These are phyloP conservation scores for Torymus auratus DNA, from an alignment of 2,888 invertebrate genomes.

Conservation along the genomic window DNA sequence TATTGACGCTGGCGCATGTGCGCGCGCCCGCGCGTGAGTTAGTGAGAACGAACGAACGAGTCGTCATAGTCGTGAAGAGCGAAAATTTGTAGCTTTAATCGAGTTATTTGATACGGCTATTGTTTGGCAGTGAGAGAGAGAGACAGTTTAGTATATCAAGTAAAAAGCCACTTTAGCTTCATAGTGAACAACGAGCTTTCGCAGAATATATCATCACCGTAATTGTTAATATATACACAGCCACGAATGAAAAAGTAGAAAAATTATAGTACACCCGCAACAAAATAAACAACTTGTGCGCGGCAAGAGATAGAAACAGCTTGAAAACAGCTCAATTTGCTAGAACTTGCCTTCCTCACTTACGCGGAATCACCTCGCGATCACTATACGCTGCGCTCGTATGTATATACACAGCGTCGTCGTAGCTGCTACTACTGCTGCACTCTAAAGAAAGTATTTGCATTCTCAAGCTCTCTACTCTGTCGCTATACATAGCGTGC, in stretches of 20 bases:
- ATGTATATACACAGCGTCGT: too few species aligned
- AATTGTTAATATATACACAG: too few species aligned
- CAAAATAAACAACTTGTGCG: neutral
- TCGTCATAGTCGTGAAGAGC: neutral
- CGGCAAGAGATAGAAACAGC: neutral
- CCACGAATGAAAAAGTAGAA: too few species aligned
- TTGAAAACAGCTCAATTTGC: slow-evolving; percentile 2
- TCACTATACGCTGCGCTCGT: too few species aligned
- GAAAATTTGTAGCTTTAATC: slow-evolving; percentile 12
- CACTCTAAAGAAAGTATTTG: neutral
- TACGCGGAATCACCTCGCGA: neutral
- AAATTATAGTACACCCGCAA: too few species aligned
- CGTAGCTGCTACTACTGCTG: neutral
- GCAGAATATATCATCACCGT: too few species aligned
- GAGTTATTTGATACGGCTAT: slow-evolving; percentile 13
- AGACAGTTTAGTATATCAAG: too few species aligned
- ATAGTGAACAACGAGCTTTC: too few species aligned
- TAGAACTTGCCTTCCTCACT: neutral
- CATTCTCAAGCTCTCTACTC: neutral
- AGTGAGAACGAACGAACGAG: neutral
- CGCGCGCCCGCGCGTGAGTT: neutral
- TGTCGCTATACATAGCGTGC: too few species aligned
- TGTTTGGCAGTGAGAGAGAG: neutral
- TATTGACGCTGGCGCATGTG: slow-evolving; percentile 24
- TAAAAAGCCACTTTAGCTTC: too few species aligned